Evolutionary conservation across 2,113 vertebrate genomes (phyloP).

Genomic region (Calonectris borealis): DNA sequence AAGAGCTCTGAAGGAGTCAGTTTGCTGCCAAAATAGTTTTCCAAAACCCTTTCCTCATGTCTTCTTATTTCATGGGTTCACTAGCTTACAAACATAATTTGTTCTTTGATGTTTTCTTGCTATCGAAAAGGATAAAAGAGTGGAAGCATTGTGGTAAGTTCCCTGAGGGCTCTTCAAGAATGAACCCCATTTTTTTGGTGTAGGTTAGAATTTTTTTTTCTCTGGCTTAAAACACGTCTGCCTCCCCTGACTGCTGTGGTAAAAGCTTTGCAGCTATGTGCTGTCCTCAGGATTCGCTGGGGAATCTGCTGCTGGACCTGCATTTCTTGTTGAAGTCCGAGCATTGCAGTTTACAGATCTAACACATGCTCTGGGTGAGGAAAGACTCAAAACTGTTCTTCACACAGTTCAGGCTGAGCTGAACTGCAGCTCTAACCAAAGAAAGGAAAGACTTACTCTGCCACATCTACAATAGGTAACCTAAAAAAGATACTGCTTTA

Average conservation of each 20-base stretch:
- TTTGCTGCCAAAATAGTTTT: conserved; percentile 3
- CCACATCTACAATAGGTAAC: neutral
- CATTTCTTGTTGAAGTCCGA: neutral
- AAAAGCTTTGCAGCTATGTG: neutral
- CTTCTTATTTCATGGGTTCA: neutral
- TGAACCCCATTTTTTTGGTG: neutral
- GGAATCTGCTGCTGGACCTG: neutral
- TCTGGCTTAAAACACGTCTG: neutral
- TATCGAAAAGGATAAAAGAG: neutral
- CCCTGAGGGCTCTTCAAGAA: neutral
- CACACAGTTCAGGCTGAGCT: neutral
- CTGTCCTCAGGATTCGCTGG: neutral
- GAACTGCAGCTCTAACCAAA: neutral
- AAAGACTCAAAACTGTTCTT: neutral
- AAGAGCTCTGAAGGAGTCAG: neutral
- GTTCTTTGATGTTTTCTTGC: neutral
- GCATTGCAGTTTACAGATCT: neutral
- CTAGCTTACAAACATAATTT: neutral
- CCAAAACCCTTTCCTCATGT: neutral
- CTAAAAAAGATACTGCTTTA: neutral
- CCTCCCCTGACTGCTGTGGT: neutral
- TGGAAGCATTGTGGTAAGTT: neutral
- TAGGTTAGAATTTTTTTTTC: neutral
- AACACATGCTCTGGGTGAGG: neutral
- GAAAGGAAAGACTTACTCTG: neutral